These are phyloP conservation scores for Bembecia ichneumoniformis DNA, from an alignment of 2,888 invertebrate genomes.

Conservation along the genomic window DNA sequence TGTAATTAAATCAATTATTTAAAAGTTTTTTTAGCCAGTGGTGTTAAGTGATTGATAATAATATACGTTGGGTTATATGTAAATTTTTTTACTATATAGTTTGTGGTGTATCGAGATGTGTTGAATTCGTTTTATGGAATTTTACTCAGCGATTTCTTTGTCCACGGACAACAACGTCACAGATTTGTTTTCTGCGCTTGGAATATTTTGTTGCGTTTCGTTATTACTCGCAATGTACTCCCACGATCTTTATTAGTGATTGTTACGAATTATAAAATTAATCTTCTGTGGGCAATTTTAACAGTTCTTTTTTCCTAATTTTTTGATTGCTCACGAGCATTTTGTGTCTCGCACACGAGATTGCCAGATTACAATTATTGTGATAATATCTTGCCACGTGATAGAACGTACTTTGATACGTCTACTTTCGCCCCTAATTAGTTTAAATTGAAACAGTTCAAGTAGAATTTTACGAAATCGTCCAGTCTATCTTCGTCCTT, in stretches of 20 bases:
- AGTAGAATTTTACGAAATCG: constrained; percentile 50
- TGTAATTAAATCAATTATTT: constrained; percentile 40
- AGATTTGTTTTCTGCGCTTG: constrained; percentile 30
- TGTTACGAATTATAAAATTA: not conserved
- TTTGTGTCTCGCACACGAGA: constrained; percentile 14
- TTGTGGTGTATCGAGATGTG: constrained; percentile 38
- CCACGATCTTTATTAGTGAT: not conserved
- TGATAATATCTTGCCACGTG: constrained; percentile 67
- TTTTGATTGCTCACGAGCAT: constrained; percentile 28
- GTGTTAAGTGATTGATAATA: constrained; percentile 49
- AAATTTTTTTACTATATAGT: constrained; percentile 58
- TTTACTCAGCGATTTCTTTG: constrained; percentile 28
- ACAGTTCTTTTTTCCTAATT: not conserved
- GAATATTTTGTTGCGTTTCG: constrained; percentile 27
- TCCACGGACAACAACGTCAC: constrained; percentile 13
- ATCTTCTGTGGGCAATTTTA: not conserved
- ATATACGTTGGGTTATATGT: constrained; percentile 51
- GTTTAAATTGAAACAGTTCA: constrained; percentile 17
- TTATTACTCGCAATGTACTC: not conserved
- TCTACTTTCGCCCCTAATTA: constrained; percentile 32
- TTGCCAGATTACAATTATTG: constrained; percentile 43
- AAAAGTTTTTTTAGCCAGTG: constrained; percentile 30
- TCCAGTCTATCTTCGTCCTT: constrained; percentile 70
- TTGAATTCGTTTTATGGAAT: constrained; percentile 33
- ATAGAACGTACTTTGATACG: constrained; percentile 32